Evolutionary conservation across 2,113 vertebrate genomes (phyloP), one percentile per base, ranked within the genome.

Genomic region (Tinamus guttatus): DNA sequence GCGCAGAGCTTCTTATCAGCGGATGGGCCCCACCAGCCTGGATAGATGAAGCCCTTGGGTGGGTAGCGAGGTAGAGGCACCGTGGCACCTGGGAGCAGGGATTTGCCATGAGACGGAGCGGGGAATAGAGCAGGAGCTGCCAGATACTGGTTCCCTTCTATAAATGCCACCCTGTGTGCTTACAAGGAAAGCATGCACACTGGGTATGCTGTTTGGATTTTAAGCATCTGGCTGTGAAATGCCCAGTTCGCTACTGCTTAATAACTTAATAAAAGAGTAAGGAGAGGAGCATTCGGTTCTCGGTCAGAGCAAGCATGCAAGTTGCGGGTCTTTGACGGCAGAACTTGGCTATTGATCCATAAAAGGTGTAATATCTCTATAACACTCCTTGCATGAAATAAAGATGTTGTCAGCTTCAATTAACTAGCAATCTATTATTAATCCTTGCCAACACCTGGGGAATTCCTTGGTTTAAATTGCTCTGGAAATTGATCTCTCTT

Each of bases 151-250:
- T 27, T 12, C n/a, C n/a, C 45, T 34, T 21, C 68, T 28, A 24
- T 49, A 51, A 70, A 49, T 34, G 34, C 68, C 68, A 36, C 4
- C 11, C 62, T 82, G 41, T 43, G 36, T 5, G 0, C 43, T n/a
- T 45, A 22, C 30, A 5, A 2, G 2, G 28, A 34, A n/a, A 71
- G 58, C 4, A 0, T 0, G 1, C 0, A 0, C 59, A 4, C n/a
- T 3, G 4, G 47, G 28, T 58, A 62, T 7, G 45, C 81, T 90
- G n/a, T 11, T 5, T 76, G 56, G 69, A n/a, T 25, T 87, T 86
- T 32, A 21, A 49, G 47, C 0, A 0, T 36, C 43, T 69, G 28
- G 22, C 69, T 70, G 62, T n/a, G 75, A 85, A 78, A 38, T 45
- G 47, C 52, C 0, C 2, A 14, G 38, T 85, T 85, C 60, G 64